Base-by-base conservation (phyloP, 2,888 invertebrate genomes). In the Leucania comma region DNA sequence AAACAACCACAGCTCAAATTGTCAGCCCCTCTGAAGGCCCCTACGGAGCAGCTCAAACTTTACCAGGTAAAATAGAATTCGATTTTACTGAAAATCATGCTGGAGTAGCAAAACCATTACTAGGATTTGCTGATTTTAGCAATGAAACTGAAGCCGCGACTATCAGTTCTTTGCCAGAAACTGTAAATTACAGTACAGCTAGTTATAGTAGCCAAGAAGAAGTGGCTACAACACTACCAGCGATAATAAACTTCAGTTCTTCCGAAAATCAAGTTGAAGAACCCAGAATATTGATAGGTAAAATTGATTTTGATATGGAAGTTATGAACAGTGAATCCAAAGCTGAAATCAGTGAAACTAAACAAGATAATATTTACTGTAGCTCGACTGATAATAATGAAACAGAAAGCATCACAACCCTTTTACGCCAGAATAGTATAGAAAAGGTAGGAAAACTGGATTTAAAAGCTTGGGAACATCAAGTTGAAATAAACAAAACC, bases 401-500 rank as follows among this genome's bases (percentile, higher is more conserved):
- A 57, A 9, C 24, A 9, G 81, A 60, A 26, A 46, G 17, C 9
- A 6, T 42, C 1, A 51, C 22, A 12, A 62, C 38, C 1, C 1
- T 75, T 20, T 51, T 32, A 46, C 20, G 24, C 2, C 59, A 78
- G 9, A 62, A 1, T 14, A 80, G 46, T 10, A 8, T 53, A 48
- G 65, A 70, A n/a, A 76, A 35, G 9, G 58, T 77, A 6, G 72
- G 78, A 2, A 73, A 73, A 78, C 48, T 82, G 0, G 48, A 78
- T 14, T 53, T 81, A 29, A 65, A 63, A 58, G 68, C 68, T 20
- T 78, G 82, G 82, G 63, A 73, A 64, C 53, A 66, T 38, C 51
- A 68, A 50, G 53, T 81, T 14, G 79, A 82, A 67, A 59, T 38
- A 0, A 82, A 78, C 10, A 82, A 78, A 78, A 73, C 63, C 1